Base-by-base conservation (phyloP, 2,888 invertebrate genomes). In the Eucriotettix oculatus region DNA sequence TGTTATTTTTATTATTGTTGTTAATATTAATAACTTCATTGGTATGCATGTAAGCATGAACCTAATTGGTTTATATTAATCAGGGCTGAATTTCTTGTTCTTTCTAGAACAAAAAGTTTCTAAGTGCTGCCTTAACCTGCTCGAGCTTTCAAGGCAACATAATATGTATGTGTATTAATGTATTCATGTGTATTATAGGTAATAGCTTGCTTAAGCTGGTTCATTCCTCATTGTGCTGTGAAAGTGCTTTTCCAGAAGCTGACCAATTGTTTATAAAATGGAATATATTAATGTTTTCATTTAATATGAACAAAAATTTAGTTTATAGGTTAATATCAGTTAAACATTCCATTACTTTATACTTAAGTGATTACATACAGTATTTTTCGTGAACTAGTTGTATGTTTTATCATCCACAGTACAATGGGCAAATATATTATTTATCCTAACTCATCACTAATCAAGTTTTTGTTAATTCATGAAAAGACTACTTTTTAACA, bases 91-190 rank as follows among this genome's bases (percentile, higher is more conserved):
- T n/a, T 48, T n/a, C 12, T 48, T 48, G 48, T 48, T 48, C 48
- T n/a, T 48, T 48, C n/a, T 12, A 9, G n/a, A 48, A 12, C 12
- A n/a, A n/a, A 48, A n/a, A 48, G 14, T 48, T n/a, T 48, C 48
- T 14, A 59, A 62, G 58, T 57, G 59, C 42, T 62, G 61, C 61
- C 61, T 62, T 62, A 62, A 57, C 52, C 48, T 59, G 61, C 61
- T 62, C 61, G 61, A 62, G 61, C 61, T 62, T 62, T 59, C 54
- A 11, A 54, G 61, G 61, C 61, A 44, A 59, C 61, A 44, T 57
- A 55, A 58, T 61, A 44, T 59, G 16, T 53, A 58, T 54, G 48
- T 55, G 52, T 58, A 53, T 61, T 54, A 41, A 41, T 57, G 54
- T 53, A n/a, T 60, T 29, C 53, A 42, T 54, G 42, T 58, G 12